These are phyloP conservation scores for Protonemura montana DNA, from an alignment of 2,888 invertebrate genomes.

Conservation along the genomic window DNA sequence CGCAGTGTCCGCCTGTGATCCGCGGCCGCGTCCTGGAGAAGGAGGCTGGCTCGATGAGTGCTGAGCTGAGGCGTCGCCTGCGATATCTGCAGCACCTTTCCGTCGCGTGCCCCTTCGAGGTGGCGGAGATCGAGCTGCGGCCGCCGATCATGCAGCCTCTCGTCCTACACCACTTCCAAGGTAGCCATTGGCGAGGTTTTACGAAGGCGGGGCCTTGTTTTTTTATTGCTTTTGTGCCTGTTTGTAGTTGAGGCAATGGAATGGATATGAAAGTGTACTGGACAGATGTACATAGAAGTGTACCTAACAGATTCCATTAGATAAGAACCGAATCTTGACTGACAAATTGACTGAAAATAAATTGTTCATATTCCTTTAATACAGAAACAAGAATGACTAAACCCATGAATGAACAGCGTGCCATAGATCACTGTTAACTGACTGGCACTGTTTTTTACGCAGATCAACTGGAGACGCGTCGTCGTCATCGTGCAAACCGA, in stretches of 20 bases:
- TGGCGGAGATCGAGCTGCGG: conserved; percentile 85
- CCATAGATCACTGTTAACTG: not conserved
- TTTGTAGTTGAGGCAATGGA: too few relatives aligned
- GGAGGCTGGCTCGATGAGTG: conserved; percentile 84
- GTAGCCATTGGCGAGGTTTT: conserved; percentile 62
- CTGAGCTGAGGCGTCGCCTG: conserved; percentile 77
- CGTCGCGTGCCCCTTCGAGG: conserved; percentile 86
- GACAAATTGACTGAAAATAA: too few relatives aligned
- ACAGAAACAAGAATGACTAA: too few relatives aligned
- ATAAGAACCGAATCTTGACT: too few relatives aligned
- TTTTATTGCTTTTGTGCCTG: too few relatives aligned
- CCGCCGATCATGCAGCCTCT: conserved; percentile 74
- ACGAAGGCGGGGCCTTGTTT: not conserved
- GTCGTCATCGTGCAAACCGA: conserved; percentile 72
- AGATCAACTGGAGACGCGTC: conserved; percentile 79
- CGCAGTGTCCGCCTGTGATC: conserved; percentile 76
- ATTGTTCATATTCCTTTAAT: too few relatives aligned
- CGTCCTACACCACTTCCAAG: conserved; percentile 73
- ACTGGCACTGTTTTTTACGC: conserved; percentile 41
- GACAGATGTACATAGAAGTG: too few relatives aligned
- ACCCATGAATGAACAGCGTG: not conserved
- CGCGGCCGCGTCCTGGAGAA: conserved; percentile 85
- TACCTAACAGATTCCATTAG: too few relatives aligned
- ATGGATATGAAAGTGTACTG: too few relatives aligned
- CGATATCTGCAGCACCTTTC: conserved; percentile 88